Conservation (phyloP, 2,797 vertebrate genomes). For the Enteromius viviparus region DNA sequence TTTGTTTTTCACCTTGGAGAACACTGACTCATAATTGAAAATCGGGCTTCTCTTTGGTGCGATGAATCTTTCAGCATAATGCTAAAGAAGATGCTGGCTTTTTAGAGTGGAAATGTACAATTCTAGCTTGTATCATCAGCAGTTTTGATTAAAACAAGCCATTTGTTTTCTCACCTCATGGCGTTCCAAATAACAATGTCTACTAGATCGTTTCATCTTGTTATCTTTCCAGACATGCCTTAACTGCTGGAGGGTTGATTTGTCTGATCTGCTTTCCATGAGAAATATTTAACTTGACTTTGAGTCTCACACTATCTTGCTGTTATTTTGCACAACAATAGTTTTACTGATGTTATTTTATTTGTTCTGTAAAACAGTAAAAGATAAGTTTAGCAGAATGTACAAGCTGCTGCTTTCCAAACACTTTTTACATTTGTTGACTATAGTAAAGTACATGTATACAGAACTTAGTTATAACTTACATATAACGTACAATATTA, state of each 20-base stretch:
- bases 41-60: too few relatives aligned
- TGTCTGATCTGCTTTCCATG: neutral
- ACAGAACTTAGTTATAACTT: neutral
- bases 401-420: neutral
- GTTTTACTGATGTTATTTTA: neutral
- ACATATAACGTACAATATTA: neutral
- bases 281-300: neutral
- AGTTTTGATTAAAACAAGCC: constrained; percentile 7
- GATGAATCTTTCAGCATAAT: too few relatives aligned
- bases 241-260: neutral
- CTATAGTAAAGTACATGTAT: neutral
- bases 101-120: neutral
- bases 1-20: too few relatives aligned
- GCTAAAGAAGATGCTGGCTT: neutral
- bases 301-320: neutral
- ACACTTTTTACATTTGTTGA: neutral
- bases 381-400: neutral
- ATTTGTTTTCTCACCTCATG: neutral
- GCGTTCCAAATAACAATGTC: neutral
- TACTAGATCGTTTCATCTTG: neutral
- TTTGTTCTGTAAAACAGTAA: neutral
- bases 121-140: too few relatives aligned
- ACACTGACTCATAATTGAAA: too few relatives aligned
- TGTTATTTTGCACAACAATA: neutral
- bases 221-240: neutral